These are phyloP conservation scores for Acrocyrtus sp. DNA, from an alignment of 2,888 invertebrate species.

Conservation along the genomic window DNA sequence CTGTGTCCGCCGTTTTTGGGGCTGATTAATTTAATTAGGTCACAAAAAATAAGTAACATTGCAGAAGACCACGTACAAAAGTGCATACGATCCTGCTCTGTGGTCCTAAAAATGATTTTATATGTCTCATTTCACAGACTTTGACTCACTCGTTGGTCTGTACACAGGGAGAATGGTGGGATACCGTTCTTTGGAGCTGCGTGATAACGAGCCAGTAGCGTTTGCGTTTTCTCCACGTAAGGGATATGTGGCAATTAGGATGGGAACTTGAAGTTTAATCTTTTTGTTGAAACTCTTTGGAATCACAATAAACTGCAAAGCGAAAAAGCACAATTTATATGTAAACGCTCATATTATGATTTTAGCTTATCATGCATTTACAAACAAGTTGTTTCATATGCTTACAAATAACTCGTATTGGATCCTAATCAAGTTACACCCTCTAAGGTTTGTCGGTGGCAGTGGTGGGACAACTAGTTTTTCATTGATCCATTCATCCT, in stretches of 20 bases:
- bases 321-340: constrained; percentile 60
- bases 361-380: not conserved
- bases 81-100: no score
- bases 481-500: constrained; percentile 88
- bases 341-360: not conserved
- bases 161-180: constrained; percentile 92
- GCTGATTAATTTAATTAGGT: no score
- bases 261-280: constrained; percentile 90
- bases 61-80: no score
- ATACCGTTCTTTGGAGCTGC: constrained; percentile 87
- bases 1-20: no score
- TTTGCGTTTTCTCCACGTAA: constrained; percentile 70
- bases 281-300: constrained; percentile 93
- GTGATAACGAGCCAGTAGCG: constrained; percentile 68
- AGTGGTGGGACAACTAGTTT: constrained; percentile 92
- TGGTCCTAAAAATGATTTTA: no score
- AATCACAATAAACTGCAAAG: constrained; percentile 82
- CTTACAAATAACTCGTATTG: constrained; percentile 93
- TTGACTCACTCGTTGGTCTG: constrained; percentile 71
- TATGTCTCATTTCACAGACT: constrained; percentile 42
- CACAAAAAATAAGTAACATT: no score
- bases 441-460: constrained; percentile 92
- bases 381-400: constrained; percentile 8
- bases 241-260: constrained; percentile 92
- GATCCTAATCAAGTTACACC: constrained; percentile 92